A percentile compares a stretch with the other conserved stretches of the same genome.
phyloP scores from a whole-genome alignment of 2,113 vertebrate genomes.

The Ondatra zibethicus region DNA sequence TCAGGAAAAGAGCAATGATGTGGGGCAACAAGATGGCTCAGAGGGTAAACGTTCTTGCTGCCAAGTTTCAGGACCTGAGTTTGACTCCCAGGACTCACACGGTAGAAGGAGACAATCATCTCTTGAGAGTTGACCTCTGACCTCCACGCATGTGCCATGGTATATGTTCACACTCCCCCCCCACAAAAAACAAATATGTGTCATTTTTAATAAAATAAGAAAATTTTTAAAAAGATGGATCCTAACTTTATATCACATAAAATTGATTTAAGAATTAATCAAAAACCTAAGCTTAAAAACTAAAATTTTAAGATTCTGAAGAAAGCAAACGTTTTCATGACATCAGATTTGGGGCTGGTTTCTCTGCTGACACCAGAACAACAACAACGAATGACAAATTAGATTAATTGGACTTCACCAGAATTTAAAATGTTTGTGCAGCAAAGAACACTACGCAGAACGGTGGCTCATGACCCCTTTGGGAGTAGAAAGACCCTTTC shows the following conservation, averaged over 20 bases:
- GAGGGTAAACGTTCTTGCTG: not conserved
- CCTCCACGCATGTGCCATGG: not conserved
- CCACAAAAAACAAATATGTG: not conserved
- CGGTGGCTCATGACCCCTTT: not conserved
- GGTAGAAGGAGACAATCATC: not conserved
- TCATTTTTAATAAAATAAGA: not conserved
- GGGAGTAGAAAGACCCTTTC: not conserved
- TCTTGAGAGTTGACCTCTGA: not conserved
- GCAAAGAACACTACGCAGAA: not conserved
- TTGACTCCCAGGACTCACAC: not conserved
- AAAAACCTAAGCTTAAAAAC: not conserved
- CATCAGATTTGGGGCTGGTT: not conserved
- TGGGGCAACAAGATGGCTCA: not conserved
- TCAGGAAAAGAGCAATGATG: not conserved
- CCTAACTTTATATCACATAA: not conserved
- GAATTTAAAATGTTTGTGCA: not conserved
- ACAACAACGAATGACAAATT: not conserved
- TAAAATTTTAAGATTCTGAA: not conserved
- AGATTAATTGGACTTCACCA: not conserved
- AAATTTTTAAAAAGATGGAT: not conserved
- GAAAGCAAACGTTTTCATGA: not conserved
- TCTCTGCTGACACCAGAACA: not conserved
- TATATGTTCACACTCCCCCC: not conserved
- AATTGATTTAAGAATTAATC: conserved; percentile 40
- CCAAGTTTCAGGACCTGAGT: not conserved